A percentile compares a stretch with the other conserved stretches of the same genome.
Conservation (phyloP, 2,113 vertebrate genomes). For the Thamnaconus septentrionalis region DNA sequence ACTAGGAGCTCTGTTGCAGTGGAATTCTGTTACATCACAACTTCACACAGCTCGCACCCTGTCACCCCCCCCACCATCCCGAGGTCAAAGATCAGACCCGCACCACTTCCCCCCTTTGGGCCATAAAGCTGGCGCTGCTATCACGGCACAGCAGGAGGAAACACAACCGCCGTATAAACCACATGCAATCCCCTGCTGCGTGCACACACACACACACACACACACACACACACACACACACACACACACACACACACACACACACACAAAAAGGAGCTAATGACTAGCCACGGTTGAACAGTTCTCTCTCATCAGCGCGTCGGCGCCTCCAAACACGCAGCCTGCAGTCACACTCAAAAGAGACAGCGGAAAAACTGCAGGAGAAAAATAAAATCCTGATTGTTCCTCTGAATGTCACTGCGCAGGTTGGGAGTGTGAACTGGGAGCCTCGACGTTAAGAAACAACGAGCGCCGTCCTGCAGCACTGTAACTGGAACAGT, state of each 20-base stretch:
- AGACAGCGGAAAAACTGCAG: background rate
- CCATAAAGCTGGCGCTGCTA: slow-evolving; percentile 35
- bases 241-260: background rate
- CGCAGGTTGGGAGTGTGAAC: too few species aligned
- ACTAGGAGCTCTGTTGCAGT: too few species aligned
- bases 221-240: too few species aligned
- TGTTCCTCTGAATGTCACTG: background rate
- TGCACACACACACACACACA: too few species aligned
- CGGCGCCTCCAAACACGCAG: slow-evolving; percentile 31
- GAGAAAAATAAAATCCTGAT: slow-evolving; percentile 2
- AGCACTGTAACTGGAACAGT: too few species aligned
- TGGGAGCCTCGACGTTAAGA: too few species aligned
- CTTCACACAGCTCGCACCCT: too few species aligned
- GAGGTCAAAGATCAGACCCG: slow-evolving; percentile 11
- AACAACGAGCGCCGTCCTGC: too few species aligned
- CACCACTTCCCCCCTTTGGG: slow-evolving; percentile 21
- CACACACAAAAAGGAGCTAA: slow-evolving; percentile 29
- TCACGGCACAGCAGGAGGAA: slow-evolving; percentile 26
- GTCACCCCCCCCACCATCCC: too few species aligned
- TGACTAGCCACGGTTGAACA: slow-evolving; percentile 41
- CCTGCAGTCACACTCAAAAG: slow-evolving; percentile 33
- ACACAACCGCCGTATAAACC: slow-evolving; percentile 23
- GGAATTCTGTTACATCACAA: too few species aligned
- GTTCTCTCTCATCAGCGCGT: slow-evolving; percentile 49
- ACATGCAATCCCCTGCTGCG: slow-evolving; percentile 25